These are phyloP conservation scores for Nothocercus nigrocapillus DNA, from an alignment of 2,113 vertebrate species.

Conservation along the genomic window DNA sequence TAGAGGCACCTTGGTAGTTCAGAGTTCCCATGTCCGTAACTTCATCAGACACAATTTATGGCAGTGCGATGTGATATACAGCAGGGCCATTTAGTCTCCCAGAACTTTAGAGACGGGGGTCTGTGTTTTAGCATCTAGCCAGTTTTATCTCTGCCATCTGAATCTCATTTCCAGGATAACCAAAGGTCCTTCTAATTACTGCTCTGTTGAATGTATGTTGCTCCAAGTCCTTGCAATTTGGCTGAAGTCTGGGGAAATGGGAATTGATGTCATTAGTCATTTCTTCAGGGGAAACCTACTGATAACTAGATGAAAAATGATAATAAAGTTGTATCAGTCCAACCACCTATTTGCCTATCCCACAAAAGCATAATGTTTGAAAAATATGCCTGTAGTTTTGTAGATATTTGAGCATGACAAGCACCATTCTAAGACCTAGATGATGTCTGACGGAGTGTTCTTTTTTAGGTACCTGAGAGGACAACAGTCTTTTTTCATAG, in stretches of 20 bases:
- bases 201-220: conserved; percentile 49
- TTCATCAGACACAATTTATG: conserved; percentile 78
- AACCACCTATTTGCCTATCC: background rate
- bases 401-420: background rate
- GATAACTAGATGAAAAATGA: background rate
- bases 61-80: conserved; percentile 80
- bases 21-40: conserved; percentile 65
- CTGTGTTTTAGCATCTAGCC: conserved; percentile 72
- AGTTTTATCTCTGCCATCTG: conserved; percentile 78
- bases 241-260: conserved; percentile 32
- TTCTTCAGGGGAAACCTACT: conserved; percentile 48
- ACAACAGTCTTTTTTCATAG: background rate
- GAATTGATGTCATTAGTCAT: conserved; percentile 22
- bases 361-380: background rate
- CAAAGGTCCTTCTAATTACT: conserved; percentile 68
- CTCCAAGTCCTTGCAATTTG: conserved; percentile 21
- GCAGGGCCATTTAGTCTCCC: conserved; percentile 76
- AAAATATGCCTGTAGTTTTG: background rate
- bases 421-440: background rate
- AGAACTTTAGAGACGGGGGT: conserved; percentile 61
- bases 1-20: conserved; percentile 70
- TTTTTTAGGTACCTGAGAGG: background rate
- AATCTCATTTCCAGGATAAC: conserved; percentile 74
- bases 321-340: background rate
- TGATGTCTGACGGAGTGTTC: background rate